A percentile compares a stretch with the other conserved stretches of the same genome.
These are phyloP conservation scores for Julus scandinavius DNA, from an alignment of 2,888 invertebrate species.

Conservation along the genomic window DNA sequence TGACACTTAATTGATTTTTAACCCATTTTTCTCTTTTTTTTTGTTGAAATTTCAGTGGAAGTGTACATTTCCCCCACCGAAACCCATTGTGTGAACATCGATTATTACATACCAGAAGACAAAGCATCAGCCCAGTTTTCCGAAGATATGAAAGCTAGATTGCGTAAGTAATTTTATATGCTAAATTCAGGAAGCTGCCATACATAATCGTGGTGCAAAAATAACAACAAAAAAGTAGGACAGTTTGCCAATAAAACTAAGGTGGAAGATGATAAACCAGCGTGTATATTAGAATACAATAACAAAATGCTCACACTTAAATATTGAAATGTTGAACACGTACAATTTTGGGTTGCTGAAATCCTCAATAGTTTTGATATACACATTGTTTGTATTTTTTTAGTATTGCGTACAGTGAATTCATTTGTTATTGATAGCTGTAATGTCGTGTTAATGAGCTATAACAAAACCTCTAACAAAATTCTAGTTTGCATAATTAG, in stretches of 20 bases:
- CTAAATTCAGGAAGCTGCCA: not conserved
- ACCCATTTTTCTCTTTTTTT: conserved; percentile 17
- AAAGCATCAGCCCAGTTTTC: conserved; percentile 82
- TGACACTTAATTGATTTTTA: not conserved
- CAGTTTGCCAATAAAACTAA: not conserved
- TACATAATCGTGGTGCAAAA: not conserved
- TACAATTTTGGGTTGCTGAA: not conserved
- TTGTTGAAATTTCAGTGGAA: conserved; percentile 60
- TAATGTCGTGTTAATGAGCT: too few relatives aligned
- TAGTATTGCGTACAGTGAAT: too few relatives aligned
- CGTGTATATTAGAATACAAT: not conserved
- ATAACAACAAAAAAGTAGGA: not conserved
- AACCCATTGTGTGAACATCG: conserved; percentile 93
- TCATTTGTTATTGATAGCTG: too few relatives aligned
- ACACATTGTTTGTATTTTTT: too few relatives aligned
- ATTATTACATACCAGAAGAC: conserved; percentile 91
- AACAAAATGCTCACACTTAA: not conserved
- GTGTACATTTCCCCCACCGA: conserved; percentile 77
- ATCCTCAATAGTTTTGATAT: too few relatives aligned
- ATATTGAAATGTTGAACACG: not conserved
- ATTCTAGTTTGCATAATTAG: too few relatives aligned
- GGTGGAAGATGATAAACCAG: not conserved
- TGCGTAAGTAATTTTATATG: conserved; percentile 73
- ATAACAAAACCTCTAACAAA: too few relatives aligned
- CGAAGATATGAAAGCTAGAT: conserved; percentile 85